Conservation (phyloP, 2,797 vertebrate species). For the Coranthus polyacanthus region DNA sequence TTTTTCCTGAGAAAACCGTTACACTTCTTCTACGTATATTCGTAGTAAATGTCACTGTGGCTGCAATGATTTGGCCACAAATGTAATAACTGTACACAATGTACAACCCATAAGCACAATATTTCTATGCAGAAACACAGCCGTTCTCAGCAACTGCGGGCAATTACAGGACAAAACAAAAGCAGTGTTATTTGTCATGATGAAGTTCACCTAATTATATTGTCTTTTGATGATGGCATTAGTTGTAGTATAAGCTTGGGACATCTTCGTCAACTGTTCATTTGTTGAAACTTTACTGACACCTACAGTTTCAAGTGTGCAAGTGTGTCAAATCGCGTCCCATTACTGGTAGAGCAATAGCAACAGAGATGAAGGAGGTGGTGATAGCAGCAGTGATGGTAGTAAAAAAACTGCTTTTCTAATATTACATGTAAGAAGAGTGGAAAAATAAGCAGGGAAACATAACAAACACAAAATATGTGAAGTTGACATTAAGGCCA, state of each 20-base stretch:
- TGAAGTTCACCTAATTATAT: too few species aligned
- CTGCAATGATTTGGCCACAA: too few species aligned
- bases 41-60: neutral
- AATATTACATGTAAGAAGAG: neutral
- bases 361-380: neutral
- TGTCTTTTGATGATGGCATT: too few species aligned
- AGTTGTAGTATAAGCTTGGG: too few species aligned
- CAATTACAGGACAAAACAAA: too few species aligned
- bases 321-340: slow-evolving; percentile 17
- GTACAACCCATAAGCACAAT: too few species aligned
- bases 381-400: neutral
- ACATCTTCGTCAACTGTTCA: neutral
- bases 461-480: neutral
- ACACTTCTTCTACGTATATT: too few species aligned
- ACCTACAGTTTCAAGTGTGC: slow-evolving; percentile 53
- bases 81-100: too few species aligned
- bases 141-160: too few species aligned
- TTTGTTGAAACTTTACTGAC: slow-evolving; percentile 59
- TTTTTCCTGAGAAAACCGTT: too few species aligned
- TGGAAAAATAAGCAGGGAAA: neutral
- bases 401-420: neutral
- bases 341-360: neutral
- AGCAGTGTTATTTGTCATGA: too few species aligned
- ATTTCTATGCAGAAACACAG: too few species aligned
- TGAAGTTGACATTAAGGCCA: neutral